These are phyloP conservation scores for Selene dorsalis DNA, from an alignment of 2,797 vertebrate genomes.

Conservation along the genomic window DNA sequence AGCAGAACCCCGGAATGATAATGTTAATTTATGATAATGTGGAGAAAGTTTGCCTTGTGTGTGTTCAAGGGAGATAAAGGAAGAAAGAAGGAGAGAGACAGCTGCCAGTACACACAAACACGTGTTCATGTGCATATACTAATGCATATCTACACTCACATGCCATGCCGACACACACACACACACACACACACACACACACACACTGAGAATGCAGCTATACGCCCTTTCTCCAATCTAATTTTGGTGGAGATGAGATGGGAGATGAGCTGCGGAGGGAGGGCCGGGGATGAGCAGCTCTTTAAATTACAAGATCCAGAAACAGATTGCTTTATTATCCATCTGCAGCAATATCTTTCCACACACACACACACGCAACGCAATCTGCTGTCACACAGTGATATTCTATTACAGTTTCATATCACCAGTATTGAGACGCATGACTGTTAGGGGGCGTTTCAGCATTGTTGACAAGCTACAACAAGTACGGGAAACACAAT, in stretches of 20 bases:
- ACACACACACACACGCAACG: constrained; percentile 43
- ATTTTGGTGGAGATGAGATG: constrained; percentile 83
- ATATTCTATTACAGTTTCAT: constrained; percentile 71
- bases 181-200: constrained; percentile 1
- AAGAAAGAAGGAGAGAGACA: constrained; percentile 17
- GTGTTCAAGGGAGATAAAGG: constrained; percentile 29
- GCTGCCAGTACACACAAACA: constrained; percentile 24
- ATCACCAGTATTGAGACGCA: constrained; percentile 52
- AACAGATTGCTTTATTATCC: constrained; percentile 84
- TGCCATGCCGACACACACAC: too few relatives aligned
- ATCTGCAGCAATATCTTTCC: constrained; percentile 74
- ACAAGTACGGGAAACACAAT: constrained; percentile 39
- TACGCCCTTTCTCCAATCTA: constrained; percentile 73
- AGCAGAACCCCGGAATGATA: constrained; percentile 55
- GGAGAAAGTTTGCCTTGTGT: constrained; percentile 38
- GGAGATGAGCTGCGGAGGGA: constrained; percentile 71
- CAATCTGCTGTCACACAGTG: constrained; percentile 65
- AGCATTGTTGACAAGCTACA: constrained; percentile 31
- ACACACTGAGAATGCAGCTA: constrained; percentile 12
- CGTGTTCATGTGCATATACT: not conserved
- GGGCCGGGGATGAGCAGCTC: constrained; percentile 59
- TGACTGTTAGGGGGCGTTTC: constrained; percentile 36
- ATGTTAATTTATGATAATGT: constrained; percentile 69
- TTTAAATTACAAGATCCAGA: constrained; percentile 82
- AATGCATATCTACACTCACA: constrained; percentile 3